Evolutionary conservation across 2,888 invertebrate species (phyloP), one percentile per base, ranked within the genome.

Genomic region (Ypsolopha scabrella): DNA sequence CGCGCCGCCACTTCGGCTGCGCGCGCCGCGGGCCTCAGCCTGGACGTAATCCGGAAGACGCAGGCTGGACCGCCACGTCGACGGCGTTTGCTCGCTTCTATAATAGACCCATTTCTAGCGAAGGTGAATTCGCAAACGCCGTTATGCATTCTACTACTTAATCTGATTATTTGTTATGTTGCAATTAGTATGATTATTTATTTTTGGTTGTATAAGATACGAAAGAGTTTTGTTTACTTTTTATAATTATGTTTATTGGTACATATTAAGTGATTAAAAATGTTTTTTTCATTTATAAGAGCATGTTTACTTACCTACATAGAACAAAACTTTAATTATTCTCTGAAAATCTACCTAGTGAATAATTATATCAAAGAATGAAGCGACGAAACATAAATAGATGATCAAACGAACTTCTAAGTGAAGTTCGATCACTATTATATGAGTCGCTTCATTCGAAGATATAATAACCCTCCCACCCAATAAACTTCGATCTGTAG

Each of bases 11-110:
- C 53, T 2, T 50, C 50, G 36, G 47, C 45, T 6, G 44, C 52
- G n/a, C 7, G n/a, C n/a, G 69, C 68, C 53, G 65, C 61, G 67
- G 68, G 57, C 60, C 36, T 38, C 47, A 34, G n/a, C 11, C 11
- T n/a, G n/a, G n/a, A n/a, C n/a, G n/a, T n/a, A n/a, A n/a, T n/a
- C n/a, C n/a, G n/a, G n/a, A n/a, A n/a, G n/a, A n/a, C n/a, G n/a
- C n/a, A 9, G 24, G 45, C 45, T 14, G 24, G 45, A 45, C 36
- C 6, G 10, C 37, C 14, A 6, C n/a, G 11, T 48, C 37, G 7
- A 7, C 9, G 7, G 9, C 24, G 6, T 37, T 37, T 8, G 35
- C 39, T 36, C 43, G 41, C n/a, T 41, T 41, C 41, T 41, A 41
- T 41, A 6, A 41, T 41, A 41, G 41, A n/a, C 41, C 41, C 8